Percentiles rank a stretch among this genome's conserved stretches.
These are phyloP conservation scores for Daphoenositta chrysoptera DNA, from an alignment of 2,113 vertebrate genomes.

Conservation along the genomic window DNA sequence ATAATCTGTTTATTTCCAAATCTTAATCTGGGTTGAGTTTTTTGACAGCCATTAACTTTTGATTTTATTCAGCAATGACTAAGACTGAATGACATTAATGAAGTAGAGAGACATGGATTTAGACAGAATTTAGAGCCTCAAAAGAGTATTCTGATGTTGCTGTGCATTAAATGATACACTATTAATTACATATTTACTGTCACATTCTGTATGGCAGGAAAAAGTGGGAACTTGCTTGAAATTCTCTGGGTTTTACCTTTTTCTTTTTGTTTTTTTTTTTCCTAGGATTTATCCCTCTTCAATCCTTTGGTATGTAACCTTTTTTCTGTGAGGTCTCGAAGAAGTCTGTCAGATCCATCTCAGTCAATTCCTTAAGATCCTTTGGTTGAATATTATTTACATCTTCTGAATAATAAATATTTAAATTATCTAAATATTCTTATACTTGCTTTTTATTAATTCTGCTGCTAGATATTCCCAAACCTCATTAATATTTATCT, in stretches of 20 bases:
- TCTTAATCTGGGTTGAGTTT: not conserved
- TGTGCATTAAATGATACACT: not conserved
- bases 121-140: not conserved
- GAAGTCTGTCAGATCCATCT: constrained; percentile 29
- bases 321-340: constrained; percentile 22
- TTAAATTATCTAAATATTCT: constrained; percentile 73
- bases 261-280: constrained; percentile 25
- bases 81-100: not conserved
- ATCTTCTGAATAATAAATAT: constrained; percentile 73
- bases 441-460: constrained; percentile 75
- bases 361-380: constrained; percentile 31
- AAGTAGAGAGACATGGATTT: not conserved
- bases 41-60: not conserved
- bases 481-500: constrained; percentile 76
- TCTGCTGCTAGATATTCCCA: constrained; percentile 68
- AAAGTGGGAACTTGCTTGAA: constrained; percentile 30
- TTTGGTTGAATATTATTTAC: constrained; percentile 54
- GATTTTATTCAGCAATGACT: not conserved
- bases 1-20: not conserved
- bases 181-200: constrained; percentile 53
- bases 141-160: constrained; percentile 15
- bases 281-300: constrained; percentile 45
- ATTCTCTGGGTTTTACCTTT: not conserved
- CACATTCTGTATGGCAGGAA: constrained; percentile 29
- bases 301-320: constrained; percentile 38